These are phyloP conservation scores for Erebia ligea DNA, from an alignment of 2,888 invertebrate species.

Conservation along the genomic window DNA sequence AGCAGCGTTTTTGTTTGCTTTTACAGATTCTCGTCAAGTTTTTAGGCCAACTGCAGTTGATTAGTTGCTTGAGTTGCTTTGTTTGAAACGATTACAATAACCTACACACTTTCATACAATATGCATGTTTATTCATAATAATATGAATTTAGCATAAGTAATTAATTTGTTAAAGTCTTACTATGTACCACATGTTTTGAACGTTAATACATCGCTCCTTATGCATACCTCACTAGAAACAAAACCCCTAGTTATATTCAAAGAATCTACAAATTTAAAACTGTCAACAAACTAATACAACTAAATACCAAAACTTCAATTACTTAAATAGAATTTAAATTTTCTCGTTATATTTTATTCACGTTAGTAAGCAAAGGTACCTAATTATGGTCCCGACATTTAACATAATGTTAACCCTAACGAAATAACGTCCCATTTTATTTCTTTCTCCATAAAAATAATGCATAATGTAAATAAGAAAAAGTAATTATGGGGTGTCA, in stretches of 20 bases:
- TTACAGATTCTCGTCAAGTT: neutral
- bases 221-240: too few species aligned
- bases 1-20: slow-evolving; percentile 15
- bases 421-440: slow-evolving; percentile 1
- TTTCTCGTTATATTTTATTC: too few species aligned
- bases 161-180: too few species aligned
- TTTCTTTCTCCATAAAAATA: slow-evolving; percentile 2
- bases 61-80: neutral
- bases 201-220: too few species aligned
- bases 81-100: neutral
- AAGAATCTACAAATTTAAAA: too few species aligned
- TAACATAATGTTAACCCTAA: neutral
- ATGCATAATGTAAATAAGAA: slow-evolving; percentile 11
- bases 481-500: slow-evolving; percentile 32
- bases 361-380: too few species aligned
- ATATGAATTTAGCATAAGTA: neutral
- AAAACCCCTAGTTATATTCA: too few species aligned
- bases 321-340: too few species aligned
- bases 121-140: neutral
- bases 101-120: neutral
- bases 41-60: neutral
- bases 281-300: too few species aligned
- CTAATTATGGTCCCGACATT: too few species aligned
- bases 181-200: too few species aligned
- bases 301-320: too few species aligned